Conservation (phyloP, 2,113 vertebrate genomes). For the Cyrtonyx montezumae region DNA sequence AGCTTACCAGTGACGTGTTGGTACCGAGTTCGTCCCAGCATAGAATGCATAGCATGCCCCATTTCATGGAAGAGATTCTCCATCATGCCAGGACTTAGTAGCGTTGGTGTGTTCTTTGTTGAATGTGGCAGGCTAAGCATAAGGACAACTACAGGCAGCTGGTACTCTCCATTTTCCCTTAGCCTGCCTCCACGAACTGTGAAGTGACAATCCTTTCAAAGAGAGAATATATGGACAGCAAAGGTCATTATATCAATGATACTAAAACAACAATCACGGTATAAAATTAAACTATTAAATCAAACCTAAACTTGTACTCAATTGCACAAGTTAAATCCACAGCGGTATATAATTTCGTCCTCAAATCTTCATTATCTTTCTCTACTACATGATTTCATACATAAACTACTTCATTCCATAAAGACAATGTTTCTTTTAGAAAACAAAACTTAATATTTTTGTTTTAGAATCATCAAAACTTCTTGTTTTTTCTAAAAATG, state of each 20-base stretch:
- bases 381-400: not conserved
- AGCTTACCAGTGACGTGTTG: conserved; percentile 93
- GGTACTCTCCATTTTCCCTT: conserved; percentile 87
- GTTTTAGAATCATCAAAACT: not conserved
- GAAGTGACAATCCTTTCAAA: conserved; percentile 94
- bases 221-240: not conserved
- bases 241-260: not conserved
- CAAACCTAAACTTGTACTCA: not conserved
- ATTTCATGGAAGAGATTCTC: conserved; percentile 99
- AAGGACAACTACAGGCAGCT: conserved; percentile 94
- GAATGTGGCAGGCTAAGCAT: conserved; percentile 93
- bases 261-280: not conserved
- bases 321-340: not conserved
- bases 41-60: conserved; percentile 99
- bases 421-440: not conserved
- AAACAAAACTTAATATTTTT: not conserved
- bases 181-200: conserved; percentile 94
- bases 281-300: not conserved
- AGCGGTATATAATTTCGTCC: not conserved
- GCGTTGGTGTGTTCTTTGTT: conserved; percentile 79
- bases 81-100: conserved; percentile 95
- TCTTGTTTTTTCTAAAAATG: not conserved
- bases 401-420: not conserved
- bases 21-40: conserved; percentile 95
- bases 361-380: not conserved